Conservation (phyloP, 1,140 invertebrate species). For the Apis dorsata region DNA sequence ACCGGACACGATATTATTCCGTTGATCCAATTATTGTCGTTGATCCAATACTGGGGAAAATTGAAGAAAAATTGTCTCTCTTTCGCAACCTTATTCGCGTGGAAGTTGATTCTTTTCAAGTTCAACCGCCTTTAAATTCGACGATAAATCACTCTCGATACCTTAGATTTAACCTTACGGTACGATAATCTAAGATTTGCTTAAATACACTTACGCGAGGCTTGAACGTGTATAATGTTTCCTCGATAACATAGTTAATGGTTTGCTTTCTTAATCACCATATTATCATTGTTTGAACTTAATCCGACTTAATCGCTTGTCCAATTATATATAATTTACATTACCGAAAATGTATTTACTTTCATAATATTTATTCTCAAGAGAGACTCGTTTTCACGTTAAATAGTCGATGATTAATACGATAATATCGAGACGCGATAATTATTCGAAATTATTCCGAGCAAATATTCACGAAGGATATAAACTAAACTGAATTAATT, state of each 20-base stretch:
- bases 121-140: not conserved
- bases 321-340: too few relatives aligned
- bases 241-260: not conserved
- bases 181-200: too few relatives aligned
- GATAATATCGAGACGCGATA: not conserved
- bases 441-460: not conserved
- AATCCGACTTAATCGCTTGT: not conserved
- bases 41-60: not conserved
- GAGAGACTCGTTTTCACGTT: too few relatives aligned
- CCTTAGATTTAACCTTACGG: too few relatives aligned
- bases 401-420: not conserved
- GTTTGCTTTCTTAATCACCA: not conserved
- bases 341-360: too few relatives aligned
- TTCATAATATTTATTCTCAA: too few relatives aligned
- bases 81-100: not conserved
- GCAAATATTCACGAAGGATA: slow-evolving; percentile 11
- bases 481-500: slow-evolving; percentile 20
- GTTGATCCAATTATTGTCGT: not conserved
- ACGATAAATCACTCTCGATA: not conserved
- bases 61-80: not conserved
- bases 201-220: not conserved
- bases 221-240: too few relatives aligned
- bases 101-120: not conserved
- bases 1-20: not conserved
- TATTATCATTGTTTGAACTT: not conserved